Evolutionary conservation across 35 echinoderm and acorn worm genomes (phyloP), one percentile per base, ranked within the genome.

Genomic region (Apostichopus parvimensis): DNA sequence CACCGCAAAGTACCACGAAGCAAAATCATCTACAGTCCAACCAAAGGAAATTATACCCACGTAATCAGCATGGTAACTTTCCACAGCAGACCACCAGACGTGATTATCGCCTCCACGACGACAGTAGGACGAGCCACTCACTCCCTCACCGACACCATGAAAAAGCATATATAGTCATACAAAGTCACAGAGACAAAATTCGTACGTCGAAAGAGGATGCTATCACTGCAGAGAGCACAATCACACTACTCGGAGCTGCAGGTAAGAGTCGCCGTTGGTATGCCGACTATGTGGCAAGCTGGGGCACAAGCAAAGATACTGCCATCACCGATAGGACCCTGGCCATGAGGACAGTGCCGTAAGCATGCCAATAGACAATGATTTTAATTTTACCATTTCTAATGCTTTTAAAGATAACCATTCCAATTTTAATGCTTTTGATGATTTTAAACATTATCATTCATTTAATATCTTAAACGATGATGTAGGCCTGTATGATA

Each of bases 221-320:
- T 80, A 13, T 45, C 21, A 80, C 5, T 80, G 78, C 78, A 34
- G 78, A 13, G 78, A 80, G 23, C n/a, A 53, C 4, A 80, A 80
- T 53, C 78, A 80, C 78, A 80, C 18, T 80, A 45, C 78, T 28
- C 18, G 52, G 13, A 80, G 78, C 11, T 80, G 78, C 78, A 80
- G 78, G 26, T 45, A 80, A 1, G 26, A 80, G 4, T 26, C 13
- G 52, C 78, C 78, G 6, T 45, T 80, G 13, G 34, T 11, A 12
- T 86, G 82, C 54, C 12, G 55, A 11, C 55, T 5, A 6, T 86
- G 82, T 58, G 52, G 15, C 54, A 6, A 23, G 4, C 5, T 64
- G 82, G 82, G 54, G 6, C 82, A 60, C 54, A 86, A 86, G 54
- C 12, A 86, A 86, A 55, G 20, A 11, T 86, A 6, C 54, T 86